Percentiles rank a stretch among this genome's conserved stretches.
Evolutionary conservation across 2,888 invertebrate species (phyloP).

Genomic region (Agriotes lineatus): DNA sequence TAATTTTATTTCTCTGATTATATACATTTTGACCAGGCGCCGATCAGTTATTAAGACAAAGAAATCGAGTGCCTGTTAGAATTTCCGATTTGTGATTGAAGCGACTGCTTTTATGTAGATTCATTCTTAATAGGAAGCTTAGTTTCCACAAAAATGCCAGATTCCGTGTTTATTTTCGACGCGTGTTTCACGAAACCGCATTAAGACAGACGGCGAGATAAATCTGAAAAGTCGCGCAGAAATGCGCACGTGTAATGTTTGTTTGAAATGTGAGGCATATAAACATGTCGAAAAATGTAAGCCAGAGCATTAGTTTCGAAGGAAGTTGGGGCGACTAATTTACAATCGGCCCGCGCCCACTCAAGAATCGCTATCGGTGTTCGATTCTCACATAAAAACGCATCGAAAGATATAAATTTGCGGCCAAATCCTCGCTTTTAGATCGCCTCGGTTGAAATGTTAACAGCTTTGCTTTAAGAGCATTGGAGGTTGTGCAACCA

Average conservation of each 20-base stretch:
- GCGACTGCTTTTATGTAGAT: too few relatives aligned
- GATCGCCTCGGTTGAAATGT: background rate
- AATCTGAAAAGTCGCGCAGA: background rate
- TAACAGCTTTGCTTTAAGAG: background rate
- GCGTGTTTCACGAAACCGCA: too few relatives aligned
- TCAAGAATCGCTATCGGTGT: background rate
- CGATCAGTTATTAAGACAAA: too few relatives aligned
- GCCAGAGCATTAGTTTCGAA: background rate
- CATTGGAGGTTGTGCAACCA: too few relatives aligned
- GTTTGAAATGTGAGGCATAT: constrained; percentile 11
- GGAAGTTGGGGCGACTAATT: background rate
- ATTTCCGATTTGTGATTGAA: too few relatives aligned
- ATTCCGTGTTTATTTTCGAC: too few relatives aligned
- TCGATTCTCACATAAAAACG: background rate
- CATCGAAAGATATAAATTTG: background rate
- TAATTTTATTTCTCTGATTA: too few relatives aligned
- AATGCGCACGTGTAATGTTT: constrained; percentile 12
- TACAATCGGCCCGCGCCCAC: background rate
- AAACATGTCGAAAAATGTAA: constrained; percentile 12
- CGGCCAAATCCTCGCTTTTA: background rate
- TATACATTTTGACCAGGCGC: too few relatives aligned
- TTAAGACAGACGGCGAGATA: background rate
- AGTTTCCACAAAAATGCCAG: too few relatives aligned
- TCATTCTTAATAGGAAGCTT: too few relatives aligned
- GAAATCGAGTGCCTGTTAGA: too few relatives aligned